Percentiles rank a stretch among this genome's conserved stretches.
Evolutionary conservation across 2,888 invertebrate genomes (phyloP).

Genomic region (Therioaphis trifolii): DNA sequence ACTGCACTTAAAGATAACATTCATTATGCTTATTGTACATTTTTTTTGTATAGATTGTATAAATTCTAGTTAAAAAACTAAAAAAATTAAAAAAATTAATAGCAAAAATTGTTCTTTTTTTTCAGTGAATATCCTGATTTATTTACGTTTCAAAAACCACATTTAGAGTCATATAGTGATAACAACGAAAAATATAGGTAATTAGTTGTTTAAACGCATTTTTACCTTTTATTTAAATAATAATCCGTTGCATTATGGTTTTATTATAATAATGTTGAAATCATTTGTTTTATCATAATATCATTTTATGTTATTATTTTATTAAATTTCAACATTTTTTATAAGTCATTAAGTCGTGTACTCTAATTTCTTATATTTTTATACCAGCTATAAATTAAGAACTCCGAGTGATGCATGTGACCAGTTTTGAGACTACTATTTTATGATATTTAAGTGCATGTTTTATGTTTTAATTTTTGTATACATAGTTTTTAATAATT

Average conservation of each 20-base stretch:
- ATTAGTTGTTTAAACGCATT: neutral
- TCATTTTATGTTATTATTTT: neutral
- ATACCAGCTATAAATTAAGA: no score
- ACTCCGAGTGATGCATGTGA: no score
- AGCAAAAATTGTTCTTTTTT: neutral
- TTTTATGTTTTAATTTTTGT: neutral
- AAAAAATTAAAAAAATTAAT: neutral
- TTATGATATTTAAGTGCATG: neutral
- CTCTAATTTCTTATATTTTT: no score
- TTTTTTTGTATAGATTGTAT: no score
- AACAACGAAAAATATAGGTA: slow-evolving; percentile 34
- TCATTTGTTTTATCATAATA: neutral
- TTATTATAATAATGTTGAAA: neutral
- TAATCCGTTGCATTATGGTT: neutral
- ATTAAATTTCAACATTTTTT: no score
- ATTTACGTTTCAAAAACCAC: slow-evolving; percentile 29
- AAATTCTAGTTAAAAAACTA: no score
- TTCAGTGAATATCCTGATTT: slow-evolving; percentile 52
- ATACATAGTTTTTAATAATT: neutral
- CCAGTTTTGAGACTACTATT: neutral
- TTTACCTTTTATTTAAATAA: neutral
- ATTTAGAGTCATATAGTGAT: neutral
- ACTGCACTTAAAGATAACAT: no score
- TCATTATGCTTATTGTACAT: no score
- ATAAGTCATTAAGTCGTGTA: no score